Evolutionary conservation across 2,888 invertebrate species (phyloP), one percentile per base, ranked within the genome.

Genomic region (Prenolepis imparis): DNA sequence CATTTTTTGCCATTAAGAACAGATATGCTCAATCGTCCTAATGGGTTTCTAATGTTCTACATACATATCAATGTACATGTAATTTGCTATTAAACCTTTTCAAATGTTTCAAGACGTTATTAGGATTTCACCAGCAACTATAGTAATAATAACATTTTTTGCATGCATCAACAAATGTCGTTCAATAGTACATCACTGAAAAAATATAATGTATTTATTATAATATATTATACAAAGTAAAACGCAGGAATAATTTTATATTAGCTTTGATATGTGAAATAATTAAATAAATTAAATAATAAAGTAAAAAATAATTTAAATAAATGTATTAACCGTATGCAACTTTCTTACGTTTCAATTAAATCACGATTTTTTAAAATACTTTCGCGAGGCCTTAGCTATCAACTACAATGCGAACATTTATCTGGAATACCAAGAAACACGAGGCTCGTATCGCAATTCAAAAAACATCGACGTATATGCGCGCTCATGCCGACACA

Each of bases 381-480:
- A 55, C 21, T n/a, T 48, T 18, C 44, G 73, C 32, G 12, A 61
- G 52, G 8, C 18, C 8, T n/a, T 9, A 52, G 21, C 59, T 24
- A 73, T 72, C 36, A n/a, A 32, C 44, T 12, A 59, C 41, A 78
- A 78, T 70, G 36, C 59, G 24, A 80, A 72, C 59, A 72, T 80
- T 72, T 59, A 80, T 73, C 78, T 73, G 21, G 44, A 59, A 36
- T 44, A 59, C 18, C 78, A 36, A 73, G 72, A 18, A 80, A 32
- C 72, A 39, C 73, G 15, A 28, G 57, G 32, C 32, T 72, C 32
- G 73, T 59, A 75, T 78, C 57, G 78, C 44, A 78, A 68, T 80
- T 72, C 64, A 77, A 81, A 67, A 81, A 83, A 74, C 87, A 77
- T 87, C 85, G 85, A 83, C 68, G 66, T 59, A 12, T 55, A 74